A percentile compares a stretch with the other conserved stretches of the same genome.
These are phyloP conservation scores for Cyprinodon variegatus DNA, from an alignment of 2,113 vertebrate species.

Conservation along the genomic window DNA sequence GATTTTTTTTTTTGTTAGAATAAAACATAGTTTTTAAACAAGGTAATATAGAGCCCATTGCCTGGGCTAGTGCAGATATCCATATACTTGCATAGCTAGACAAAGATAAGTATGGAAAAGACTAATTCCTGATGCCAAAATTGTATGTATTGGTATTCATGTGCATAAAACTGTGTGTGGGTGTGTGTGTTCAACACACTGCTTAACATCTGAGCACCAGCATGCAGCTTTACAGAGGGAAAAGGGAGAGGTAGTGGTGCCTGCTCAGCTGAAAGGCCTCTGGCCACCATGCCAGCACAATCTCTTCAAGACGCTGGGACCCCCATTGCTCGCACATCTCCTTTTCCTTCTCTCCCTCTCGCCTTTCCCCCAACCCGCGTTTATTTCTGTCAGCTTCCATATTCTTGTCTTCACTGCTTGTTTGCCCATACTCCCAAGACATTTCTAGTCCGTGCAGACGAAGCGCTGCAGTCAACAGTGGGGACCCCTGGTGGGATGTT, in stretches of 20 bases:
- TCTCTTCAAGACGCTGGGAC: conserved; percentile 75
- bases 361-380: conserved; percentile 71
- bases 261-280: conserved; percentile 71
- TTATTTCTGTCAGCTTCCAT: conserved; percentile 85
- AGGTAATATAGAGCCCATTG: not conserved
- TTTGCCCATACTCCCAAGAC: conserved; percentile 73
- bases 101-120: conserved; percentile 19
- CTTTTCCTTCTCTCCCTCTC: conserved; percentile 53
- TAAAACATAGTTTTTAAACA: not conserved
- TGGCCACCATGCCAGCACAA: conserved; percentile 80
- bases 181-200: conserved; percentile 46
- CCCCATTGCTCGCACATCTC: conserved; percentile 55
- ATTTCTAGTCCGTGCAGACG: conserved; percentile 67
- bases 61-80: not conserved
- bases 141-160: not conserved
- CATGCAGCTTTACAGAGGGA: conserved; percentile 41
- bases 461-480: conserved; percentile 60
- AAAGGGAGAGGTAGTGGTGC: conserved; percentile 60
- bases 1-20: no score
- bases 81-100: conserved; percentile 1
- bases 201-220: conserved; percentile 59
- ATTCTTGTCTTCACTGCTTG: conserved; percentile 80
- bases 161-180: not conserved
- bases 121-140: not conserved
- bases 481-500: conserved; percentile 73